Base-by-base conservation (phyloP, 2,888 invertebrate species). In the Homarus gammarus region DNA sequence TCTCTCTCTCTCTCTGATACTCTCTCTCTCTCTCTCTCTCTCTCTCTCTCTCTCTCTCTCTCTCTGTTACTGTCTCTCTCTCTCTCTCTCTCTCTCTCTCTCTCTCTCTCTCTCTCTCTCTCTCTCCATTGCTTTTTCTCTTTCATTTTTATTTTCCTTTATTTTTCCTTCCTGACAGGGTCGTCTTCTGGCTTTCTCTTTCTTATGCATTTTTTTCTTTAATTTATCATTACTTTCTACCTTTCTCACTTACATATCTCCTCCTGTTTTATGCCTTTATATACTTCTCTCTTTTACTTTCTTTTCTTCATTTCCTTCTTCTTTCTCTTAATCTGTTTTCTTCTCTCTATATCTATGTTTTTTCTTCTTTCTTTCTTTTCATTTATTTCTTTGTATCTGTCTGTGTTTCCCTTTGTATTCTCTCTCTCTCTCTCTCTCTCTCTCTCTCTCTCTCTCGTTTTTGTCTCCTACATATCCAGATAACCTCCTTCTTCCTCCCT, bases 1-100 rank as follows among this genome's bases (percentile, higher is more conserved):
- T 81, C 61, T 36, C 81, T 81, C 61, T 27, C 81, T 64, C 61
- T 31, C 56, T 51, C 36, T 56, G 36, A 31, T 5, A 56, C 33
- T 33, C 56, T 56, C 27, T 33, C 56, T 79, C 56, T 79, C 33
- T 33, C 40, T n/a, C 33, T 22, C 27, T 33, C 22, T 12, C 33
- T 31, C 5, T 38, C 33, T 56, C 33, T 33, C 27, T 51, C 44
- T 12, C 78, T 33, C n/a, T 36, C 27, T 27, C 31, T 18, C 49
- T 51, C 78, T 36, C 33, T 56, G n/a, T 56, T 79, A 33, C 33
- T n/a, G 5, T 56, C 27, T 56, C 2, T n/a, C 61, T 31, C 56
- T 22, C 33, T 38, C 22, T 33, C 18, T 38, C 22, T 44, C 1
- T 31, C 31, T 56, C 33, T 22, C 6, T 27, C 5, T 22, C 61